Evolutionary conservation across 2,113 vertebrate genomes (phyloP).

Genomic region (Xyrauchen texanus): DNA sequence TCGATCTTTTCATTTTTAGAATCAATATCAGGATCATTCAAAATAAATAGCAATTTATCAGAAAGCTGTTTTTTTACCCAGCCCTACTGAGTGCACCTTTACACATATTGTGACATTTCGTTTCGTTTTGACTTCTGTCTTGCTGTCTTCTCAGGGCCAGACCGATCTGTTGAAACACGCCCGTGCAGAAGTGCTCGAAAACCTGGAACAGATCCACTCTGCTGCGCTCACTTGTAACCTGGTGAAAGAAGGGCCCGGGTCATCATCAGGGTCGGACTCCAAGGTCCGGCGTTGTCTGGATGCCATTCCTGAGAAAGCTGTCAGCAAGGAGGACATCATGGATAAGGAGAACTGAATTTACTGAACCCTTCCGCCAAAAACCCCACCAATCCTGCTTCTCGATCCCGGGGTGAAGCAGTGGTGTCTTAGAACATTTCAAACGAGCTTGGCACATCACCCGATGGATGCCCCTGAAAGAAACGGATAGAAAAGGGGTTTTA

Average conservation of each 20-base stretch:
- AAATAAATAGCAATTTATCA: no score
- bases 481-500: not conserved
- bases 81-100: no score
- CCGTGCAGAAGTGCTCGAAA: slow-evolving; percentile 90
- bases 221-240: slow-evolving; percentile 88
- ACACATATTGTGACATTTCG: no score
- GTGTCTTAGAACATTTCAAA: not conserved
- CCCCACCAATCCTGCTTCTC: not conserved
- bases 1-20: no score
- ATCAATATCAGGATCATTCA: no score
- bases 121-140: not conserved
- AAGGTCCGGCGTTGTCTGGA: slow-evolving; percentile 82
- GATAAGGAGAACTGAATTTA: slow-evolving; percentile 73
- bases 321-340: slow-evolving; percentile 75
- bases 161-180: slow-evolving; percentile 94
- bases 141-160: slow-evolving; percentile 81
- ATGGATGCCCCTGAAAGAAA: not conserved
- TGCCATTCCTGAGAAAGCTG: slow-evolving; percentile 85
- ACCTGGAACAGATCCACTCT: slow-evolving; percentile 95
- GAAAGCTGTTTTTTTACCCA: no score
- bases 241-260: slow-evolving; percentile 76
- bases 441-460: not conserved
- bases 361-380: slow-evolving; percentile 28
- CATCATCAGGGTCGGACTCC: slow-evolving; percentile 32
- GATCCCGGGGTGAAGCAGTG: not conserved